phyloP scores from a whole-genome alignment of 2,113 vertebrate species.

The Craseonycteris thonglongyai region DNA sequence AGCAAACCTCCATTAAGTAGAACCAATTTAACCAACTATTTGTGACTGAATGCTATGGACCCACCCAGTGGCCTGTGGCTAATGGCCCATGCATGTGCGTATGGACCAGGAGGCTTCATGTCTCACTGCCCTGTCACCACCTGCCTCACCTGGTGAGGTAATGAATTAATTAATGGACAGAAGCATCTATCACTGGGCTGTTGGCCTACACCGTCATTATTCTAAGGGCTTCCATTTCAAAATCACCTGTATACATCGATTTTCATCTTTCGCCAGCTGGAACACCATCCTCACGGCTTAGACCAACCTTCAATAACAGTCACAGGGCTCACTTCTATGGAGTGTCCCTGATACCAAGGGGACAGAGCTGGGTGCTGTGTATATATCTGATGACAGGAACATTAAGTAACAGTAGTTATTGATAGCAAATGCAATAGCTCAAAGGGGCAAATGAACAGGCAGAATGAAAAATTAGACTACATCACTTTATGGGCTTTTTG shows the following conservation, averaged over 20 bases:
- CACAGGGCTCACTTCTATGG: background rate
- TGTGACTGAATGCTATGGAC: too few relatives aligned
- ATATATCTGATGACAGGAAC: background rate
- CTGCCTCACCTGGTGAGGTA: accelerated
- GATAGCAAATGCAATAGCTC: too few relatives aligned
- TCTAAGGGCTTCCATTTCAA: background rate
- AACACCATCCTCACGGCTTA: background rate
- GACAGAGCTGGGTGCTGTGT: background rate
- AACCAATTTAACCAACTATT: background rate
- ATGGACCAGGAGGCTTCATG: background rate
- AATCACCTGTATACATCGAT: accelerated
- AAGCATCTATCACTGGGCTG: accelerated
- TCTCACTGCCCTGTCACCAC: background rate
- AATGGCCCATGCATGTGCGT: background rate
- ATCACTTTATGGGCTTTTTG: background rate
- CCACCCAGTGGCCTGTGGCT: accelerated
- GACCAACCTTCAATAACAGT: background rate
- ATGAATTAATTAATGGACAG: accelerated
- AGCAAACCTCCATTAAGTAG: background rate
- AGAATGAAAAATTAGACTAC: background rate
- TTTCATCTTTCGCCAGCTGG: accelerated
- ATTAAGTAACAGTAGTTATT: accelerated
- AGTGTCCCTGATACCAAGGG: too few relatives aligned
- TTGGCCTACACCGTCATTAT: background rate
- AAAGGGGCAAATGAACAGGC: background rate